A percentile compares a stretch with the other conserved stretches of the same genome.
Evolutionary conservation across 2,888 invertebrate species (phyloP).

Genomic region (Sepioteuthis lessoniana): DNA sequence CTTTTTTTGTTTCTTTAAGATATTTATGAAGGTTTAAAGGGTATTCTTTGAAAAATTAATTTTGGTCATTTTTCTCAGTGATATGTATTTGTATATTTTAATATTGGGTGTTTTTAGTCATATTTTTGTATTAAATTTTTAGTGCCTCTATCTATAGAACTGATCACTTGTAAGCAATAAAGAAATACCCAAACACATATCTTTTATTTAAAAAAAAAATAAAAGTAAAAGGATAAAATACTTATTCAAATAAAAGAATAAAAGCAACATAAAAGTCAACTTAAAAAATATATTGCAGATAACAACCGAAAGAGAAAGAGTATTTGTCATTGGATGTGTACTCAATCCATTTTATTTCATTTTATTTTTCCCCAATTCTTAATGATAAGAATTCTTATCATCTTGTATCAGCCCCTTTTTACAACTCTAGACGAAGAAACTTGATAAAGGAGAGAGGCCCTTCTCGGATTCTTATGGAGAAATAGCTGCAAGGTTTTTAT

Average conservation of each 20-base stretch:
- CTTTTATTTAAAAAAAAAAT: neutral
- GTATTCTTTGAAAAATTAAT: slow-evolving; percentile 4
- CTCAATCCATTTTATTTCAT: neutral
- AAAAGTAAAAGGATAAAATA: neutral
- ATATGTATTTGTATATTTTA: neutral
- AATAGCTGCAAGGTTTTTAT: neutral
- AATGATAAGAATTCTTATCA: neutral
- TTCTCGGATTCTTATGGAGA: neutral
- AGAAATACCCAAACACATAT: neutral
- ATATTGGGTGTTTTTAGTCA: neutral
- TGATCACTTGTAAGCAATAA: neutral
- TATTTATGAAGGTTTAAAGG: neutral
- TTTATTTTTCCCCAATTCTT: neutral
- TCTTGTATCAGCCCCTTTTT: neutral
- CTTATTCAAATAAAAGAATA: neutral
- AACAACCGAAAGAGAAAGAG: neutral
- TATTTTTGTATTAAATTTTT: neutral
- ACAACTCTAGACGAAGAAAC: neutral
- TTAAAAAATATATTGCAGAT: too few species aligned
- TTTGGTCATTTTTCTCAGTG: neutral
- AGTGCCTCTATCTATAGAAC: neutral
- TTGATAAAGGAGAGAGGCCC: neutral
- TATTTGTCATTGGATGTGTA: slow-evolving; percentile 17
- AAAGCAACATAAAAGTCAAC: neutral
- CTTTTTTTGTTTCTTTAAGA: neutral